Evolutionary conservation across 2,113 vertebrate genomes (phyloP).

Genomic region (Tachysurus fulvidraco): DNA sequence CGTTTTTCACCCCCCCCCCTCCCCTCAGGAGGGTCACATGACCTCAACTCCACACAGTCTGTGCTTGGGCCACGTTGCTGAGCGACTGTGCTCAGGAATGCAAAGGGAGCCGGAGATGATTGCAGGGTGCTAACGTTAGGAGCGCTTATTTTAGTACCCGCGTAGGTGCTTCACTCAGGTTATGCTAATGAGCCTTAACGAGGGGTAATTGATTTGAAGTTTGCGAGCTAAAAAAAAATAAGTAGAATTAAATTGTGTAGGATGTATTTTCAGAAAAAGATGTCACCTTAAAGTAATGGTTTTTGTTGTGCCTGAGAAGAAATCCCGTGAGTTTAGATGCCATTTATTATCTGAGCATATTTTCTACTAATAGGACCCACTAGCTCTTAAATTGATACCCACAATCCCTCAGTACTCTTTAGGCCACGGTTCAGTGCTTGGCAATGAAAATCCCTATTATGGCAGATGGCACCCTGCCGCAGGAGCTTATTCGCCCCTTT

Average conservation of each 20-base stretch:
- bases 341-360: background rate
- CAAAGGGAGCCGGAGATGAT: constrained; percentile 68
- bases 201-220: constrained; percentile 21
- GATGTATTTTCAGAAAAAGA: background rate
- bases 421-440: constrained; percentile 17
- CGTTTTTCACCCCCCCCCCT: background rate
- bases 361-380: constrained; percentile 10
- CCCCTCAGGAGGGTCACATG: constrained; percentile 56
- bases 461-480: background rate
- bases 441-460: constrained; percentile 34
- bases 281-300: background rate
- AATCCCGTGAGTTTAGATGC: background rate
- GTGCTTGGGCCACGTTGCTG: constrained; percentile 69
- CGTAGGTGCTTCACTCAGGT: constrained; percentile 58
- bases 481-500: constrained; percentile 1
- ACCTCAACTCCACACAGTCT: constrained; percentile 68
- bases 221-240: background rate
- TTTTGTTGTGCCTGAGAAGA: background rate
- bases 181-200: constrained; percentile 23
- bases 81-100: constrained; percentile 66
- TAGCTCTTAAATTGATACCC: constrained; percentile 30
- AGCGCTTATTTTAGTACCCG: constrained; percentile 61
- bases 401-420: constrained; percentile 12
- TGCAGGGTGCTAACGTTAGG: constrained; percentile 65
- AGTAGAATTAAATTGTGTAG: background rate